Conservation (phyloP, 2,113 vertebrate species). For the Ornithorhynchus anatinus region DNA sequence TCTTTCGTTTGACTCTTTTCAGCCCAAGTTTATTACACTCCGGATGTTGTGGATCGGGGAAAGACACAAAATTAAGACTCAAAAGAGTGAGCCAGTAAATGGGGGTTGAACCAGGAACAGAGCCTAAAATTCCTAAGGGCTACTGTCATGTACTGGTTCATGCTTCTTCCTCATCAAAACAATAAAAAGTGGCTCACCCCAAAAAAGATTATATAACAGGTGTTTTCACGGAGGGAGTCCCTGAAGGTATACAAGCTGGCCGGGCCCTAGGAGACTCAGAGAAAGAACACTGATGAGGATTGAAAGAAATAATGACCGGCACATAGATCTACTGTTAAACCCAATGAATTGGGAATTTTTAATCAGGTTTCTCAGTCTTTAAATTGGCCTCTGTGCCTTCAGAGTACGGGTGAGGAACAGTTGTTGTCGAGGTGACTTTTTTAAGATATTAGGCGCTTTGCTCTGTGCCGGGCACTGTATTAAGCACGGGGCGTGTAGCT, state of each 20-base stretch:
- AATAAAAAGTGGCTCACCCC: slow-evolving; percentile 3
- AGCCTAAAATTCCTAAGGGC: background rate
- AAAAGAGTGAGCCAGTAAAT: background rate
- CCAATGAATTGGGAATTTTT: background rate
- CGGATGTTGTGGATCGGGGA: background rate
- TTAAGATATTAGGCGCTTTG: too few species aligned
- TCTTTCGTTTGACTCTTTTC: background rate
- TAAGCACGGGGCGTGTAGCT: too few species aligned
- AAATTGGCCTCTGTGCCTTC: too few species aligned
- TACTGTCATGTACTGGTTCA: slow-evolving; percentile 8
- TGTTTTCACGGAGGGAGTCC: slow-evolving; percentile 16
- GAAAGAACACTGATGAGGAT: slow-evolving; percentile 8
- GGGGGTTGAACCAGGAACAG: slow-evolving; percentile 8
- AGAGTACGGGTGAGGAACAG: too few species aligned
- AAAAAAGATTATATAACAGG: slow-evolving; percentile 35
- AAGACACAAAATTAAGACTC: slow-evolving; percentile 13
- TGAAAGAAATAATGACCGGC: background rate
- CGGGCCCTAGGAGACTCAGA: slow-evolving; percentile 16
- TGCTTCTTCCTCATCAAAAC: slow-evolving; percentile 33
- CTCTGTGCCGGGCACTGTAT: too few species aligned
- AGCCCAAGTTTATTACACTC: background rate
- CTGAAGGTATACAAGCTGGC: slow-evolving; percentile 24
- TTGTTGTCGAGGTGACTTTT: too few species aligned
- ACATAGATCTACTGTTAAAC: background rate
- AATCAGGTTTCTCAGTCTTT: background rate